A percentile compares a stretch with the other conserved stretches of the same genome.
Evolutionary conservation across 2,113 vertebrate genomes (phyloP).

Genomic region (Tapirus terrestris): DNA sequence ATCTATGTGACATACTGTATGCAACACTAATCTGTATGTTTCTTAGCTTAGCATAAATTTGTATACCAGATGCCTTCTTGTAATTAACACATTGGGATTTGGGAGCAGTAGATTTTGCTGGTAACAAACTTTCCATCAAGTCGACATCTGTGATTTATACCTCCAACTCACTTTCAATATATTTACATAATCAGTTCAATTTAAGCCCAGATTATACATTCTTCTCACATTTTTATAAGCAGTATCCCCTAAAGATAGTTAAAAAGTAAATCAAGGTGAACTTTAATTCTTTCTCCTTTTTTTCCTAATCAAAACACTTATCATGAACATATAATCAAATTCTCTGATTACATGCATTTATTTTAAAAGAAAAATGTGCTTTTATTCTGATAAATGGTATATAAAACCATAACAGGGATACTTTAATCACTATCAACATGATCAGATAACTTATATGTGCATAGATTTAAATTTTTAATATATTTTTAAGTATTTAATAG

Average conservation of each 20-base stretch:
- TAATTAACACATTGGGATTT: conserved; percentile 89
- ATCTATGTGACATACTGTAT: conserved; percentile 83
- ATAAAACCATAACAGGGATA: background rate
- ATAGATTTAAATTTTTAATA: background rate
- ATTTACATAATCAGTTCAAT: conserved; percentile 90
- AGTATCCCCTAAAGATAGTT: conserved; percentile 76
- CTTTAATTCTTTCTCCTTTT: conserved; percentile 68
- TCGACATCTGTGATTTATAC: conserved; percentile 90
- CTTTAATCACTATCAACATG: conserved; percentile 16
- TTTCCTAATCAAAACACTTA: conserved; percentile 70
- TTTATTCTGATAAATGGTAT: conserved; percentile 36
- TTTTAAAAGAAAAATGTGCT: conserved; percentile 56
- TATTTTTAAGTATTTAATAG: conserved; percentile 16
- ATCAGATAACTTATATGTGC: background rate
- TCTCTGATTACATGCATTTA: conserved; percentile 68
- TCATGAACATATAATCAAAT: conserved; percentile 74
- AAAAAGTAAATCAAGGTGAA: conserved; percentile 81
- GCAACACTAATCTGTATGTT: conserved; percentile 84
- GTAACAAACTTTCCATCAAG: conserved; percentile 89
- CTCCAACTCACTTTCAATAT: conserved; percentile 86
- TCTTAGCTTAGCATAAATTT: conserved; percentile 89
- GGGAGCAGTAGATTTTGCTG: conserved; percentile 86
- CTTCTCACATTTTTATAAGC: conserved; percentile 80
- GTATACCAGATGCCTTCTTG: conserved; percentile 88
- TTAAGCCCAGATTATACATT: conserved; percentile 84